phyloP scores from a whole-genome alignment of 2,797 vertebrate genomes.

The Pseudomugil gertrudae region DNA sequence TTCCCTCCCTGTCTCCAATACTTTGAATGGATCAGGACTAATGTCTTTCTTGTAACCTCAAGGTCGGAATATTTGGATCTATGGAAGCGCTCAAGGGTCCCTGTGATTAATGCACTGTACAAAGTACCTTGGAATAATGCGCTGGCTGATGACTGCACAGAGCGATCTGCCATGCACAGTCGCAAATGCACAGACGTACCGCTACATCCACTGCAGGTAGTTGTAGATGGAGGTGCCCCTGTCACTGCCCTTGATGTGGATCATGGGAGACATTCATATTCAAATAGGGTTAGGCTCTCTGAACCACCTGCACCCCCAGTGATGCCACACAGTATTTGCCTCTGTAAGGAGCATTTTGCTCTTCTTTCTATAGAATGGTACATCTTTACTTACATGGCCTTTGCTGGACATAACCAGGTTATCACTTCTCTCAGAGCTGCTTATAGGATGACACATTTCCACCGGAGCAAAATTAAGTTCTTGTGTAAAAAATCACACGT shows the following conservation, averaged over 20 bases:
- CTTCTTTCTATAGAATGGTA: constrained; percentile 48
- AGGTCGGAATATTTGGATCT: constrained; percentile 86
- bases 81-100: constrained; percentile 80
- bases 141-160: constrained; percentile 73
- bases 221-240: constrained; percentile 69
- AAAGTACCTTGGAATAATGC: constrained; percentile 83
- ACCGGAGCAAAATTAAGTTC: constrained; percentile 1
- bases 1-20: constrained; percentile 74
- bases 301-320: constrained; percentile 32
- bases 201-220: constrained; percentile 50
- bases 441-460: constrained; percentile 41
- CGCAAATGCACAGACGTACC: constrained; percentile 29
- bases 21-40: constrained; percentile 85
- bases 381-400: constrained; percentile 63
- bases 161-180: constrained; percentile 59
- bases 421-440: constrained; percentile 43
- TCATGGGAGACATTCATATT: constrained; percentile 77
- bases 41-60: constrained; percentile 88
- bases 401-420: constrained; percentile 48
- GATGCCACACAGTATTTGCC: constrained; percentile 32
- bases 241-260: constrained; percentile 78
- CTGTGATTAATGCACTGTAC: constrained; percentile 87
- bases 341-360: constrained; percentile 47
- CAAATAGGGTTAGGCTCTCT: constrained; percentile 66
- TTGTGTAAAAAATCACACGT: constrained; percentile 10